Base-by-base conservation (phyloP, 2,888 invertebrate species). In the Tipula confusa region DNA sequence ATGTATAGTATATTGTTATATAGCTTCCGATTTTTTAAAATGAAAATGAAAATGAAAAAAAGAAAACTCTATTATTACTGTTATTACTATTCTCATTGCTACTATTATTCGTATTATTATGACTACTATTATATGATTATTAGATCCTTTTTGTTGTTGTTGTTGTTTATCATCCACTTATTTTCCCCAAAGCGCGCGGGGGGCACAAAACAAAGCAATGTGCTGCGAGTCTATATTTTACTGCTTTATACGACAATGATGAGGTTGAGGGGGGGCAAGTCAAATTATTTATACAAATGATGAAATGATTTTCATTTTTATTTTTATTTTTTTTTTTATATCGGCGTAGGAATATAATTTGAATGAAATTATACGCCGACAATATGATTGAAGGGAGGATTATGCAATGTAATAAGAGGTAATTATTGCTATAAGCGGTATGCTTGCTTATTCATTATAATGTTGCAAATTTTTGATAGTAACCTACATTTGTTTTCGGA, bases 41-140 rank as follows among this genome's bases (percentile, higher is more conserved):
- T 11, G 11, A 33, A 33, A 33, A 33, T n/a, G n/a, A n/a, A n/a
- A n/a, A n/a, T n/a, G n/a, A 43, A 43, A 43, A 43, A 18, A 43
- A n/a, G 43, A 43, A 64, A 64, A 18, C 64, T 64, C 24, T 64
- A 24, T 64, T 64, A 64, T 64, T 64, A 64, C 24, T 64, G 64
- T 24, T 64, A 24, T 64, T 64, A 64, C 64, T 64, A n/a, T n/a
- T 64, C 64, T 11, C 64, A 64, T 64, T 64, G 64, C 64, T 64
- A 64, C 64, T 64, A 64, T 64, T 64, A 64, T 43, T 43, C n/a
- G n/a, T 43, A 43, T 64, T 64, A 64, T 64, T 64, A 24, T 64
- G 64, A 64, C 64, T 64, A 64, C 64, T 64, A 64, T 64, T 64
- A 64, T 64, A 24, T 64, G 64, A 64, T 64, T 64, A 64, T 64